Conservation (phyloP, 2,888 invertebrate genomes). For the Piscicola geometra region DNA sequence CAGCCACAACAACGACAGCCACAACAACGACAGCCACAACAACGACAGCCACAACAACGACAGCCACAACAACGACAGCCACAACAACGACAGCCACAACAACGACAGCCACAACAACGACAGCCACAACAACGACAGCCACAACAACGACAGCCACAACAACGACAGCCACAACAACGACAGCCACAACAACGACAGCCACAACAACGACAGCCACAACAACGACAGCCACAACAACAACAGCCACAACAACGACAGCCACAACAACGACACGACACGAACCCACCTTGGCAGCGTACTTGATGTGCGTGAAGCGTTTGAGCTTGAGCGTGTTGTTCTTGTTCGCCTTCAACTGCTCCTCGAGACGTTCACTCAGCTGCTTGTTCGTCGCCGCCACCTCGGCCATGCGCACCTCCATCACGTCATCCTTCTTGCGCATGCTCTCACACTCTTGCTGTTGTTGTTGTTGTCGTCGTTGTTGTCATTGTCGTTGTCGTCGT, state of each 20-base stretch:
- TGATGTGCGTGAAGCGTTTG: constrained; percentile 24
- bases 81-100: no score
- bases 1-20: no score
- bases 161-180: neutral
- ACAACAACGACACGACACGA: neutral
- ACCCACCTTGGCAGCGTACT: constrained; percentile 15
- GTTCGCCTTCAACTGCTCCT: constrained; percentile 10
- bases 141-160: no score
- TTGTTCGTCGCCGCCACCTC: constrained; percentile 2
- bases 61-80: no score
- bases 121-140: no score
- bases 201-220: neutral
- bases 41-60: no score
- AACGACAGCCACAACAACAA: neutral
- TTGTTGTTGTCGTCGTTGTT: no score
- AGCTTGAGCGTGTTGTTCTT: constrained; percentile 10
- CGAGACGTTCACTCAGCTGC: constrained; percentile 14
- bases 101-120: no score
- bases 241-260: no score
- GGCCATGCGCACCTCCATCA: constrained; percentile 1
- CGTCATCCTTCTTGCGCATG: constrained; percentile 32
- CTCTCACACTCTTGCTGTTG: constrained; percentile 30
- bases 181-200: constrained; percentile 5
- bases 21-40: no score
- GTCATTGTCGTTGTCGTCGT: no score